Evolutionary conservation across 1,140 invertebrate species (phyloP).

Genomic region (Telenomus remus): DNA sequence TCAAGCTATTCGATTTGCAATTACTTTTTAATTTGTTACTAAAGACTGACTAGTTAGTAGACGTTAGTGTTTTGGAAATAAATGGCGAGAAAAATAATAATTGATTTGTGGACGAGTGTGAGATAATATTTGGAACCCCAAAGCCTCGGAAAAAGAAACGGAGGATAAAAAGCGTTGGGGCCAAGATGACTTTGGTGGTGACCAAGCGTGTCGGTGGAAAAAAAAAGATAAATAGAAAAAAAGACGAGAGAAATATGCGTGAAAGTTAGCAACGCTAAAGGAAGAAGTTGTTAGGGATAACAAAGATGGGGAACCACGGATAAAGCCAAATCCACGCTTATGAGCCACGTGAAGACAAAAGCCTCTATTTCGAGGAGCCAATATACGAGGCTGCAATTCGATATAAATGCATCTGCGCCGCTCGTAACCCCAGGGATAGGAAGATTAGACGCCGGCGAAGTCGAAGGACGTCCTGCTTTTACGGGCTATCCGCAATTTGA

Average conservation of each 20-base stretch:
- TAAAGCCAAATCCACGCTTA: conserved; percentile 73
- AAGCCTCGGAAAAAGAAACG: conserved; percentile 23
- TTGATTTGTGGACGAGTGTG: too few relatives aligned
- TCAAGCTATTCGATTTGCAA: too few relatives aligned
- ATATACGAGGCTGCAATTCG: conserved; percentile 72
- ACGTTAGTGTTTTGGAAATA: too few relatives aligned
- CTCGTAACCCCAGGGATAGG: conserved; percentile 64
- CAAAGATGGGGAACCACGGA: conserved; percentile 55
- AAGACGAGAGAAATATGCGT: conserved; percentile 32
- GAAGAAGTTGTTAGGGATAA: conserved; percentile 42
- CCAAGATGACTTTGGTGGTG: conserved; percentile 67
- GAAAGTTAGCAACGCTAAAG: conserved; percentile 36
- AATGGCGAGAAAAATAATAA: too few relatives aligned
- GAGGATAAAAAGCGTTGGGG: conserved; percentile 48
- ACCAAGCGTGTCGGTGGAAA: conserved; percentile 64
- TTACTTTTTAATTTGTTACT: too few relatives aligned
- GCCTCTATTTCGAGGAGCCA: conserved; percentile 70
- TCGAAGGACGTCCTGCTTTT: conserved; percentile 62
- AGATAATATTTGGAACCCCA: too few relatives aligned
- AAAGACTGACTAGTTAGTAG: too few relatives aligned
- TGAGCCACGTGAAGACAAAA: conserved; percentile 73
- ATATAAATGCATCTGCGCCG: conserved; percentile 72
- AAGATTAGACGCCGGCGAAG: conserved; percentile 65
- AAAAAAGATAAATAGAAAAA: conserved; percentile 26
- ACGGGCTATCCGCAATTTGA: conserved; percentile 52